Percentiles rank a stretch among this genome's conserved stretches.
phyloP scores from a whole-genome alignment of 2,113 vertebrate species.

The Salvelinus alpinus region DNA sequence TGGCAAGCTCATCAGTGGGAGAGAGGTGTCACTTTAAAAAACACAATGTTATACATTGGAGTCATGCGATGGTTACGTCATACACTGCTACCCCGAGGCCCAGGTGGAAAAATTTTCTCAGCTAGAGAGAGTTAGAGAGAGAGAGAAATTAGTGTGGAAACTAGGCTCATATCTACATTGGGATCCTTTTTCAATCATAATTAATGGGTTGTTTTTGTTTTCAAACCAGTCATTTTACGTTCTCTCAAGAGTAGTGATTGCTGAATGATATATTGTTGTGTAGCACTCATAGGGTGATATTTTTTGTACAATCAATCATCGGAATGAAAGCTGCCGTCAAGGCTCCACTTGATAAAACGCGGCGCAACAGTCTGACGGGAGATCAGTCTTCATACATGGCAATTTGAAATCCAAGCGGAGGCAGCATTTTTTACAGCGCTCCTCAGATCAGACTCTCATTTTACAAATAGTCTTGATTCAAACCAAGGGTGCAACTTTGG shows the following conservation, averaged over 20 bases:
- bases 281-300: not conserved
- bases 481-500: too few relatives aligned
- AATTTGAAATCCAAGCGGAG: not conserved
- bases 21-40: constrained; percentile 3
- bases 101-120: not conserved
- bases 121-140: not conserved
- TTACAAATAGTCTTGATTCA: not conserved
- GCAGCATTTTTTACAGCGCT: not conserved
- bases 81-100: not conserved
- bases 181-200: not conserved
- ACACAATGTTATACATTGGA: not conserved
- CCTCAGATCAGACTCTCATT: not conserved
- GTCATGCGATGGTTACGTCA: not conserved
- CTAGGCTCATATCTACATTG: too few relatives aligned
- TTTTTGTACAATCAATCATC: not conserved
- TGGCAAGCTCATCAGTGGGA: not conserved
- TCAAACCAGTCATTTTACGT: not conserved
- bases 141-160: not conserved
- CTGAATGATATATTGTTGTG: not conserved
- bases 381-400: not conserved
- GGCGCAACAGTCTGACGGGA: not conserved
- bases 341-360: too few relatives aligned
- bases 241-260: not conserved
- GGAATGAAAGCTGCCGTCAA: too few relatives aligned
- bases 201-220: not conserved